These are phyloP conservation scores for Malacoraja senta DNA, from an alignment of 2,797 vertebrate genomes.

Conservation along the genomic window DNA sequence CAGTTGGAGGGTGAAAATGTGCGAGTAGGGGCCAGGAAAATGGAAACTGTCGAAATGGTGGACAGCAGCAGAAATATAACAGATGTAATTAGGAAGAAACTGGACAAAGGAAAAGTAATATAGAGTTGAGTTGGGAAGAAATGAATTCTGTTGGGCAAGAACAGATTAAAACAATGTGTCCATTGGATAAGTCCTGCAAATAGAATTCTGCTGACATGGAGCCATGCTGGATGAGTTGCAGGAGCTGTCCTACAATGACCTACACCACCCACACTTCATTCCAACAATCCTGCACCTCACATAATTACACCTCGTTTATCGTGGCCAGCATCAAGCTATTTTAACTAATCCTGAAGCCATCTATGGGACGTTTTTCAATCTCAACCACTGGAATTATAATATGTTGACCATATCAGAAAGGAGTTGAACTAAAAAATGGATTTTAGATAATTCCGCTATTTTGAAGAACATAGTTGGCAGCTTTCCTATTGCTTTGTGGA, in stretches of 20 bases:
- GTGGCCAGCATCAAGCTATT: neutral
- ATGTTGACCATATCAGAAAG: neutral
- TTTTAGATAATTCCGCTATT: neutral
- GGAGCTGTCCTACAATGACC: neutral
- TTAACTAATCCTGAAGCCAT: neutral
- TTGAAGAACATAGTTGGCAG: neutral
- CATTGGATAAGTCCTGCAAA: neutral
- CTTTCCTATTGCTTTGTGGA: neutral
- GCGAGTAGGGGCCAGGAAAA: no score
- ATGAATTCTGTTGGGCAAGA: no score
- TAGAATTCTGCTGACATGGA: neutral
- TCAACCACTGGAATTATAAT: neutral
- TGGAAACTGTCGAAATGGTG: no score
- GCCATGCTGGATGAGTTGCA: neutral
- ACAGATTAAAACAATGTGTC: no score
- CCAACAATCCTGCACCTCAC: neutral
- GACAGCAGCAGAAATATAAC: no score
- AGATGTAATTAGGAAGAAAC: no score
- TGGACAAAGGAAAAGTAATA: no score
- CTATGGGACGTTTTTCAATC: neutral
- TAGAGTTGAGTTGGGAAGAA: no score
- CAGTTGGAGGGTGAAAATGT: no score
- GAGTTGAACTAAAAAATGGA: neutral
- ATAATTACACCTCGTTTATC: neutral
- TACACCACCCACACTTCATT: neutral